Percentiles rank a stretch among this genome's conserved stretches.
Evolutionary conservation across 2,888 invertebrate species (phyloP).

Genomic region (Pasiphila rectangulata): DNA sequence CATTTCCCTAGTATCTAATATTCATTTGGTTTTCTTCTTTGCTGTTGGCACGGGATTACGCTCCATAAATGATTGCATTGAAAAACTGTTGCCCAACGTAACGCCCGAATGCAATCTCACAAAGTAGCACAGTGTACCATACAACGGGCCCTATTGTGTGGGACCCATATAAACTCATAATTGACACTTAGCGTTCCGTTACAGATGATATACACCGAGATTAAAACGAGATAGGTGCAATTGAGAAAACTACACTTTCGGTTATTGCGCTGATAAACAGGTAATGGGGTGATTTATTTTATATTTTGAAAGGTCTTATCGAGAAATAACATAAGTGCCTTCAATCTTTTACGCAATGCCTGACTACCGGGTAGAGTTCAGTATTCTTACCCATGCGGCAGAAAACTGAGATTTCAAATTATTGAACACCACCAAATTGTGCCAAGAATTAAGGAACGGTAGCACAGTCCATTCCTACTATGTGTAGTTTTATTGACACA

Average conservation of each 20-base stretch:
- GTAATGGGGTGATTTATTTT: constrained; percentile 17
- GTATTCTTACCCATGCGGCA: no score
- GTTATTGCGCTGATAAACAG: constrained; percentile 16
- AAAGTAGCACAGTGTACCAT: constrained; percentile 15
- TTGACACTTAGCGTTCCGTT: constrained; percentile 27
- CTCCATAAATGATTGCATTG: background rate
- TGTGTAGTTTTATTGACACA: constrained; percentile 6
- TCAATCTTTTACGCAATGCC: background rate
- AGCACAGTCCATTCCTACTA: no score
- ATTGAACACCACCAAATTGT: no score
- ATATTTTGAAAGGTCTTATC: constrained; percentile 1
- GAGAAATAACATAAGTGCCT: background rate
- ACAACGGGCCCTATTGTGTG: constrained; percentile 20
- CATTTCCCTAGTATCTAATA: no score
- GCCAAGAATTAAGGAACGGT: no score
- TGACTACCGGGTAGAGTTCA: background rate
- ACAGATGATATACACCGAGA: constrained; percentile 26
- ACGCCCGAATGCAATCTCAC: background rate
- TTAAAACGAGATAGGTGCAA: constrained; percentile 19
- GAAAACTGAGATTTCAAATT: no score
- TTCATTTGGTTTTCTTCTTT: background rate
- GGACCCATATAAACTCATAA: constrained; percentile 23
- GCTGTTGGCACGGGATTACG: background rate
- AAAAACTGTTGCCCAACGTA: constrained; percentile 13
- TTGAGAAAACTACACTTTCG: constrained; percentile 16